Evolutionary conservation across 2,888 invertebrate genomes (phyloP), one percentile per base, ranked within the genome.

Genomic region (Drosophila differens): DNA sequence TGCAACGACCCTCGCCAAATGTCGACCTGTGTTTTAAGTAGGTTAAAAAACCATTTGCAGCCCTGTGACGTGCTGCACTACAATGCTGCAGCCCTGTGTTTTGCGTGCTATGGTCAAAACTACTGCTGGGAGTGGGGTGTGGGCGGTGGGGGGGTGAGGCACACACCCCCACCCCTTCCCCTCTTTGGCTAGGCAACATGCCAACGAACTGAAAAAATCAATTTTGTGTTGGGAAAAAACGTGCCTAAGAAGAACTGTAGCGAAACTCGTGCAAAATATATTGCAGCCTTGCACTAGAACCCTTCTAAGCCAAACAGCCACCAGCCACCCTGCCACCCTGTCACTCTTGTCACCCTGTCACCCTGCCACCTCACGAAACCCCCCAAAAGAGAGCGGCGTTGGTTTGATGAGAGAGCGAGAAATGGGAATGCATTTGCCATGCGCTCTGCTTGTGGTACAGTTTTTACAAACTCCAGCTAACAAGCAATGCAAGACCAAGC

Each of bases 281-380:
- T 87, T 89, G 91, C 88, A 89, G 90, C 91, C 91, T 89, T 89
- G 88, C 91, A 89, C 91, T 89, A 89, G 85, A 83, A 76, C 76
- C 73, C 64, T 64, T 33, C 61, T 22, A 53, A 52, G 30, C 69
- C 59, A 58, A 58, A 58, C 64, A 63, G 25, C 25, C 25, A 22
- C 22, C 22, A 22, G 22, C 22, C 22, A 22, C 22, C 22, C 22
- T 22, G 22, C 22, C 28, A 28, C 51, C 61, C 39, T 22, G 32
- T 64, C 22, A 6, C 44, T n/a, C 39, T 10, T 10, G 51, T 35
- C 33, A 35, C 33, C 4, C 12, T 12, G 33, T 14, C 33, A 19
- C 37, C 37, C 37, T 3, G 16, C 22, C 22, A 44, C 5, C 22
- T 6, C 12, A 5, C 12, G 12, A 22, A 44, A n/a, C 22, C 44